phyloP scores from a whole-genome alignment of 2,888 invertebrate genomes.

The Cataglyphis albicans region DNA sequence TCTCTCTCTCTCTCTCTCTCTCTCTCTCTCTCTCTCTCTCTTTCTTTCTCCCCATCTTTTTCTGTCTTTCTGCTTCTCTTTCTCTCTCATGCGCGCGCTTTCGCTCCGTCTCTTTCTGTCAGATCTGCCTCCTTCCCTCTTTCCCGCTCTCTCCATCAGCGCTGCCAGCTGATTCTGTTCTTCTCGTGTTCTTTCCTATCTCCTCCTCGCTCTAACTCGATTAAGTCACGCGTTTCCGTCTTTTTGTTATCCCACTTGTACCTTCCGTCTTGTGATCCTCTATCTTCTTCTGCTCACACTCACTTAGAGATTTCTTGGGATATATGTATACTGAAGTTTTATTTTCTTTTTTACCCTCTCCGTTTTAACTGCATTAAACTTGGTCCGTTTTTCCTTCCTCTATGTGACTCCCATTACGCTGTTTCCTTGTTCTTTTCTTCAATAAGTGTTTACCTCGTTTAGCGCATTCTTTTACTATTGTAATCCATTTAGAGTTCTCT shows the following conservation, averaged over 20 bases:
- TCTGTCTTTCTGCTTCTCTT: slow-evolving; percentile 45
- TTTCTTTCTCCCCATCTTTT: slow-evolving; percentile 54
- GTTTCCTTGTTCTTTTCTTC: slow-evolving; percentile 11
- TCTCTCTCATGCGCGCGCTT: slow-evolving; percentile 19
- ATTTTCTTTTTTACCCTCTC: slow-evolving; percentile 7
- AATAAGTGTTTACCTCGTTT: slow-evolving; percentile 35
- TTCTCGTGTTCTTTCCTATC: slow-evolving; percentile 27
- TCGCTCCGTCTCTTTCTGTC: background rate
- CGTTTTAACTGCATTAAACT: slow-evolving; percentile 48
- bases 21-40: slow-evolving; percentile 47
- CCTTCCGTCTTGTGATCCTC: slow-evolving; percentile 30
- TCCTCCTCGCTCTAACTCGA: slow-evolving; percentile 44
- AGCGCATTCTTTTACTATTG: slow-evolving; percentile 23
- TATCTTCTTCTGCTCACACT: slow-evolving; percentile 26
- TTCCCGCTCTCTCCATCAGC: slow-evolving; percentile 4
- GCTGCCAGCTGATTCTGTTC: slow-evolving; percentile 17
- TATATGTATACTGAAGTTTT: slow-evolving; percentile 27
- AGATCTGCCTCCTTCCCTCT: slow-evolving; percentile 17
- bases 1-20: slow-evolving; percentile 57
- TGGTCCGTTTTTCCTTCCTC: background rate
- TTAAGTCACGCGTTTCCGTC: slow-evolving; percentile 54
- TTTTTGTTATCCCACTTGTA: slow-evolving; percentile 50
- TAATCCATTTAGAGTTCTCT: slow-evolving; percentile 23
- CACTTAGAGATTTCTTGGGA: slow-evolving; percentile 45
- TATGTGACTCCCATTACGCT: background rate